Evolutionary conservation across 2,113 vertebrate genomes (phyloP).

Genomic region (Thunnus maccoyii): DNA sequence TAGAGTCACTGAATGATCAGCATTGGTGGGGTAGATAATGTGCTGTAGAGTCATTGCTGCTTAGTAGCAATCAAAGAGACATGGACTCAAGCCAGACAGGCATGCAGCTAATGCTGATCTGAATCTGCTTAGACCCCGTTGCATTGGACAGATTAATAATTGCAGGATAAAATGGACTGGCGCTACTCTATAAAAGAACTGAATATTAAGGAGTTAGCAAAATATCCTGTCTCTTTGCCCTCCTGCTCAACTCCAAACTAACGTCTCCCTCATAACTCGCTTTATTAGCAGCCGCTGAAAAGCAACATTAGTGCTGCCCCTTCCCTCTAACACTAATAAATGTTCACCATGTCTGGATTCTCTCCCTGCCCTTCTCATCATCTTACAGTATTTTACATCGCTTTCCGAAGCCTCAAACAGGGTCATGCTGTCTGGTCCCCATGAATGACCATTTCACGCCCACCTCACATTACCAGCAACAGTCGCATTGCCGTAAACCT

Average conservation of each 20-base stretch:
- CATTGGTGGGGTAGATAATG: constrained; percentile 44
- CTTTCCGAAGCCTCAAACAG: constrained; percentile 55
- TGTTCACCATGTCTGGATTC: constrained; percentile 55
- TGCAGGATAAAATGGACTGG: constrained; percentile 58
- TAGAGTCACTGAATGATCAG: constrained; percentile 28
- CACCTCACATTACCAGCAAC: constrained; percentile 71
- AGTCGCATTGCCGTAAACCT: constrained; percentile 66
- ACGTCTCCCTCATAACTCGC: constrained; percentile 32
- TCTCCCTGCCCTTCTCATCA: constrained; percentile 53
- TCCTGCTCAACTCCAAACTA: constrained; percentile 23
- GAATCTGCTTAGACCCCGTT: constrained; percentile 42
- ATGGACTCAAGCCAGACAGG: constrained; percentile 45
- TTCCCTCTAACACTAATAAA: constrained; percentile 67
- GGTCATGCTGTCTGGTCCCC: constrained; percentile 43
- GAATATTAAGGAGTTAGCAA: constrained; percentile 35
- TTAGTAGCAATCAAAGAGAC: constrained; percentile 57
- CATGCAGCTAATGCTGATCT: constrained; percentile 55
- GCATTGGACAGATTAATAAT: constrained; percentile 64
- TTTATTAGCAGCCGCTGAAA: constrained; percentile 51
- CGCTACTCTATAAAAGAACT: constrained; percentile 48
- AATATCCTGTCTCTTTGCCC: constrained; percentile 32
- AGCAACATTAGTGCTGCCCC: constrained; percentile 34
- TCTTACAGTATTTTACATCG: constrained; percentile 62
- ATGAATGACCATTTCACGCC: constrained; percentile 61
- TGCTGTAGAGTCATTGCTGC: constrained; percentile 44